These are phyloP conservation scores for Onthophagus sagittarius DNA, from an alignment of 2,888 invertebrate genomes.

Conservation along the genomic window DNA sequence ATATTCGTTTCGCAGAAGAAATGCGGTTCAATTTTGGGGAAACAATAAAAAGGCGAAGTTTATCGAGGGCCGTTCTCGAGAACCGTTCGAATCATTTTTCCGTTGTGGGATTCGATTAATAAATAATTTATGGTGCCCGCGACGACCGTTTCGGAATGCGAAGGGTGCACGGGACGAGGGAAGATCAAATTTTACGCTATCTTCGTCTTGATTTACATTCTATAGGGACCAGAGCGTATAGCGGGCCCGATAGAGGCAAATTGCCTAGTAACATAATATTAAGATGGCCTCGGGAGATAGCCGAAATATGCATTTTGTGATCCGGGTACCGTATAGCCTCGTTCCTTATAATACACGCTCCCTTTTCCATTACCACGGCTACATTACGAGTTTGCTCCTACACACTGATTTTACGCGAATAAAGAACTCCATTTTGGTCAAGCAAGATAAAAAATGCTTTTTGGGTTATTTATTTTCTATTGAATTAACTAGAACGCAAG, in stretches of 20 bases:
- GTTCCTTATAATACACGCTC: background rate
- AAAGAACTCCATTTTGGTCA: no score
- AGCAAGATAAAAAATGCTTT: no score
- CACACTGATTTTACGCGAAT: no score
- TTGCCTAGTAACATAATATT: constrained; percentile 13
- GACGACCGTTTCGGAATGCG: background rate
- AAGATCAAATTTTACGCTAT: constrained; percentile 12
- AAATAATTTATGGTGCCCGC: constrained; percentile 9
- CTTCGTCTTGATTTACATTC: constrained; percentile 10
- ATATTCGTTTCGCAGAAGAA: background rate
- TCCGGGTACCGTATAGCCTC: background rate
- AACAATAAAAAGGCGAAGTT: background rate
- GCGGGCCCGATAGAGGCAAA: constrained; percentile 10
- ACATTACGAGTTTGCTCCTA: no score
- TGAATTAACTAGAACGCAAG: background rate
- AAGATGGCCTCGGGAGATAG: constrained; percentile 6
- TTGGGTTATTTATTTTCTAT: no score
- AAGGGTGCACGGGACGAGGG: background rate
- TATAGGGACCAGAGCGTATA: constrained; percentile 1
- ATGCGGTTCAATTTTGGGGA: background rate
- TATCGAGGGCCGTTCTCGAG: background rate
- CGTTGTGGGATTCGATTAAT: constrained; percentile 4
- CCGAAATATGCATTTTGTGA: constrained; percentile 12
- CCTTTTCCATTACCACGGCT: background rate
- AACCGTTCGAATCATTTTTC: background rate